Evolutionary conservation across 2,888 invertebrate species (phyloP), one percentile per base, ranked within the genome.

Genomic region (Meteorus cinctellus): DNA sequence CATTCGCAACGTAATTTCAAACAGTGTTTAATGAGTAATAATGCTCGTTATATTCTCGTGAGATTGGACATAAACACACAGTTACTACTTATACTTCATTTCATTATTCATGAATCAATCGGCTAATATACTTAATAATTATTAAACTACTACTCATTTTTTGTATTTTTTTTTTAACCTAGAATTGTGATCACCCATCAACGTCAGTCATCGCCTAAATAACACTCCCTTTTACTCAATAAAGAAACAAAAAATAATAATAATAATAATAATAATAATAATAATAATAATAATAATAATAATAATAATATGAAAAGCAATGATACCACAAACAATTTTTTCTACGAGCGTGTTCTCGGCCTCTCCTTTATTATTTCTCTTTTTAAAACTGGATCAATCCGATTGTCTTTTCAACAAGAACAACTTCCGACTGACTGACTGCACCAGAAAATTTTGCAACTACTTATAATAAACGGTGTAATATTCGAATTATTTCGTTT

Each of bases 1-100:
- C 80, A 84, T 83, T 84, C 83, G 82, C 83, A 85, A 88, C 85
- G 83, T 86, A 87, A 85, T 84, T 88, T 87, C 85, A 88, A 88
- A 88, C 86, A 87, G 83, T 74, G 60, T 75, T 85, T 82, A 84
- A 88, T 87, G 86, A 86, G 86, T 87, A 88, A 88, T 88, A 88
- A 88, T 88, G 87, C 86, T 87, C 85, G 86, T 87, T 88, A 89
- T 87, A 89, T 88, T 88, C 87, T 86, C 88, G 88, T 89, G 88
- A 89, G 86, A 87, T 87, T 89, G 87, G 89, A 89, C 89, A 89
- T 89, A 88, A 89, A 89, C 89, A 89, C 89, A 89, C 89, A 88
- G 86, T 89, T 51, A 89, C 89, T 89, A 88, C 88, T 87, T 80
- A 79, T 79, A 79, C 76, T 80, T 79, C 88, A 89, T 89, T 88